Conservation (phyloP, 2,113 vertebrate species). For the Rattus rattus region DNA sequence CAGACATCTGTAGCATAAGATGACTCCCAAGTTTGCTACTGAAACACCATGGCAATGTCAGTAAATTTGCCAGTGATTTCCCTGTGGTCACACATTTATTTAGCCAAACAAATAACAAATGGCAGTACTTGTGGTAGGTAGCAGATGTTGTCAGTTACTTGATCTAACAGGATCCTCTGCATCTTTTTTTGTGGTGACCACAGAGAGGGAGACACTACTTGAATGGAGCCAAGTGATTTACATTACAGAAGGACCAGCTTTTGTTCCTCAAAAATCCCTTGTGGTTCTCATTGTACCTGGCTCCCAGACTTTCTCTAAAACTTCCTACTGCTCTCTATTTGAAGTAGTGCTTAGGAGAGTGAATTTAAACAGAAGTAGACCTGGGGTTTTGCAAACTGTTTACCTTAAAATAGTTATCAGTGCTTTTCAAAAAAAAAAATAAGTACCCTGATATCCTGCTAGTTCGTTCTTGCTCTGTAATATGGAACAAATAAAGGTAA, state of each 20-base stretch:
- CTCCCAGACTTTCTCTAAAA: background rate
- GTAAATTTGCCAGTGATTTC: constrained; percentile 79
- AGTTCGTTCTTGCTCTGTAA: background rate
- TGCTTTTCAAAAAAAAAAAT: background rate
- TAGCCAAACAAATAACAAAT: constrained; percentile 83
- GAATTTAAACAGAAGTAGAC: background rate
- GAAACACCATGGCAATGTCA: constrained; percentile 49
- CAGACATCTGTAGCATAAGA: constrained; percentile 68
- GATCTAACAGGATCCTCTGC: background rate
- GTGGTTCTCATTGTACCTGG: background rate
- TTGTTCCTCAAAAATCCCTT: background rate
- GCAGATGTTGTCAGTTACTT: constrained; percentile 73
- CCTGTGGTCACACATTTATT: constrained; percentile 74
- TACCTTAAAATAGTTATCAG: background rate
- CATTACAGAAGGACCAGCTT: background rate
- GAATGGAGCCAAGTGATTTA: constrained; percentile 20
- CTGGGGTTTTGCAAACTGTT: background rate
- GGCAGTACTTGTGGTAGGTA: constrained; percentile 41
- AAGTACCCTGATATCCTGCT: background rate
- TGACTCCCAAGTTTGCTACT: constrained; percentile 73
- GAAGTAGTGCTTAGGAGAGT: background rate
- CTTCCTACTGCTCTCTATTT: background rate
- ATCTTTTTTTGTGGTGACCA: background rate
- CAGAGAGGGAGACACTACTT: background rate
- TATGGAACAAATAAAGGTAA: background rate